Evolutionary conservation across 2,113 vertebrate genomes (phyloP).

Genomic region (Bothrops jararaca): DNA sequence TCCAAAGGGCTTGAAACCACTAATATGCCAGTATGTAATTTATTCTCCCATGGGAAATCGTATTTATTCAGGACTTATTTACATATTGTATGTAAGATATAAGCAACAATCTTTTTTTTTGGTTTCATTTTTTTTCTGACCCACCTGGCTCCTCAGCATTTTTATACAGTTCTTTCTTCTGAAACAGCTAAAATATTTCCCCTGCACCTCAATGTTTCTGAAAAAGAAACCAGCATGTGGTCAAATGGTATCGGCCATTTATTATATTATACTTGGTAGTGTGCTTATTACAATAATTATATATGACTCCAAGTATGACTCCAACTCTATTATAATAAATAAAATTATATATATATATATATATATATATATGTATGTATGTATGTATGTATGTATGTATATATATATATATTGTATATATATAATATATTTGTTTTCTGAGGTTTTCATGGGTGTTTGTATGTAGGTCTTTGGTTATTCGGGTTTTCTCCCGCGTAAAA

Average conservation of each 20-base stretch:
- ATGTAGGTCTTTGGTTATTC: too few relatives aligned
- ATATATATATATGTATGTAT: too few relatives aligned
- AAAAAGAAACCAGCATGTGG: background rate
- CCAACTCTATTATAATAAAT: too few relatives aligned
- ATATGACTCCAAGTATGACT: too few relatives aligned
- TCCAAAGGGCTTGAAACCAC: background rate
- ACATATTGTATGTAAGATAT: background rate
- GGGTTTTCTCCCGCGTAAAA: too few relatives aligned
- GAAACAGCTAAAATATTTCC: background rate
- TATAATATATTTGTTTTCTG: too few relatives aligned
- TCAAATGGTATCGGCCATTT: background rate
- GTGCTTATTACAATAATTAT: background rate
- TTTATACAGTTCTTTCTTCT: background rate
- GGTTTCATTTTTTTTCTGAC: background rate
- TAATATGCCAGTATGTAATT: background rate
- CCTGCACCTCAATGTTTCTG: background rate
- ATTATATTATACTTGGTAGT: background rate
- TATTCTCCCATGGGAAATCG: background rate
- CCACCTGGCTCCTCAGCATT: background rate
- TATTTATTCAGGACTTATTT: background rate
- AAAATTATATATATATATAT: too few relatives aligned
- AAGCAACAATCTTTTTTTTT: background rate
- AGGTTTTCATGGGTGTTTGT: too few relatives aligned
- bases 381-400: too few relatives aligned
- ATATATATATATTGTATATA: too few relatives aligned